These are phyloP conservation scores for Eubucco bourcierii DNA, from an alignment of 2,113 vertebrate genomes.

Conservation along the genomic window DNA sequence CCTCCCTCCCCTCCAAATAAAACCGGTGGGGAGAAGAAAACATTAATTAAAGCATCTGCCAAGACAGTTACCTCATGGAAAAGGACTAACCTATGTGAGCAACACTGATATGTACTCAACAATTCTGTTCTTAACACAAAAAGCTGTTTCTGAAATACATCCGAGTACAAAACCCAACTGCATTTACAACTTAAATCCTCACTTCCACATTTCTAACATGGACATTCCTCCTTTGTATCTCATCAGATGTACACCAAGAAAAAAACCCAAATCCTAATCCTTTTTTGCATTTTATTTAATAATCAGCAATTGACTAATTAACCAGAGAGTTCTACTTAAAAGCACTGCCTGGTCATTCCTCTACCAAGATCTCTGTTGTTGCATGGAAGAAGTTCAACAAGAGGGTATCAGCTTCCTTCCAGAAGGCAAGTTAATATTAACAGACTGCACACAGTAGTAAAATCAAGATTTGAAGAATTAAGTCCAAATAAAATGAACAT, in stretches of 20 bases:
- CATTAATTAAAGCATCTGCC: neutral
- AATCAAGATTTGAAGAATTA: neutral
- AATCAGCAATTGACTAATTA: neutral
- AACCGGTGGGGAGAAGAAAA: neutral
- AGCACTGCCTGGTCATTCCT: neutral
- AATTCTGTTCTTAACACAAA: neutral
- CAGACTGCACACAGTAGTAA: constrained; percentile 31
- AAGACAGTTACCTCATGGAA: neutral
- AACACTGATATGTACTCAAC: neutral
- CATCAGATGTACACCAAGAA: neutral
- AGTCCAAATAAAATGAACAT: neutral
- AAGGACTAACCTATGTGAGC: neutral
- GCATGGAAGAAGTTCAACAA: neutral
- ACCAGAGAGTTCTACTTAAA: neutral
- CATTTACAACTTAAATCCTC: neutral
- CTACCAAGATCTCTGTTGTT: neutral
- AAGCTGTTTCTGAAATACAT: neutral
- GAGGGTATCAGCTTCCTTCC: neutral
- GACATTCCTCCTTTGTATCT: neutral
- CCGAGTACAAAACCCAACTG: neutral
- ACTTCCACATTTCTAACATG: neutral
- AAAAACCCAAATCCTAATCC: neutral
- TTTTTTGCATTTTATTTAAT: neutral
- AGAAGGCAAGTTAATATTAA: constrained; percentile 61
- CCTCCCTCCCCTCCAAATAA: neutral